A percentile compares a stretch with the other conserved stretches of the same genome.
Conservation (phyloP, 2,888 invertebrate species). For the Eueremaeus valkanovi region DNA sequence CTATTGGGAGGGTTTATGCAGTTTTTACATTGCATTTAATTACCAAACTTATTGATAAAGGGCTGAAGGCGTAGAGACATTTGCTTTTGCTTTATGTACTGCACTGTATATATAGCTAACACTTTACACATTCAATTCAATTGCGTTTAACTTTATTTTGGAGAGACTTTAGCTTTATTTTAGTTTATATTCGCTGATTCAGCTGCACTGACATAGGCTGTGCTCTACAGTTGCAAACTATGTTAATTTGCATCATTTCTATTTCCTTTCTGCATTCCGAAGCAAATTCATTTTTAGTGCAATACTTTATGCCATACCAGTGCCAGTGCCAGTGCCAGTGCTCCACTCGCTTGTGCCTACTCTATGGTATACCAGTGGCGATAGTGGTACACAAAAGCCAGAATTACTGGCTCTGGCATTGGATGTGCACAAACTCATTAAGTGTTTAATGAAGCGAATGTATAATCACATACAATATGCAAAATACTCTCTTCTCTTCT, state of each 20-base stretch:
- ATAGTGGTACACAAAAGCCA: not conserved
- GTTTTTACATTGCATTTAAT: conserved; percentile 22
- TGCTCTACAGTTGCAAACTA: not conserved
- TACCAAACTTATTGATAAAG: conserved; percentile 21
- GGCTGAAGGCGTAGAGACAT: conserved; percentile 12
- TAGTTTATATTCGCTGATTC: conserved; percentile 31
- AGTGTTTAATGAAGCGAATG: conserved; percentile 37
- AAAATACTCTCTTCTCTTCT: conserved; percentile 22
- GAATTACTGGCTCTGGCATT: conserved; percentile 16
- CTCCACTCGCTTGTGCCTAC: not conserved
- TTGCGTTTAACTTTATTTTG: conserved; percentile 24
- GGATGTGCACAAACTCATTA: conserved; percentile 34
- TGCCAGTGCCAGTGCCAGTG: not conserved
- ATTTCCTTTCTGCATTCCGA: conserved; percentile 30
- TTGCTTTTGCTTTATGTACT: conserved; percentile 5
- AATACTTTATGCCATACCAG: conserved; percentile 3
- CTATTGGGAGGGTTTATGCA: not conserved
- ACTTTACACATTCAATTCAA: conserved; percentile 6
- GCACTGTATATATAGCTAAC: not conserved
- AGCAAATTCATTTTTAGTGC: conserved; percentile 35
- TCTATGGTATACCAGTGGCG: conserved; percentile 2
- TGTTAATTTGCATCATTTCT: conserved; percentile 34
- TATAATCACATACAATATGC: conserved; percentile 36
- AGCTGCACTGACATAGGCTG: not conserved
- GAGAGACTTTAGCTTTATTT: conserved; percentile 13